A percentile compares a stretch with the other conserved stretches of the same genome.
Evolutionary conservation across 1,140 invertebrate species (phyloP).

Genomic region (Dendrolimus punctatus): DNA sequence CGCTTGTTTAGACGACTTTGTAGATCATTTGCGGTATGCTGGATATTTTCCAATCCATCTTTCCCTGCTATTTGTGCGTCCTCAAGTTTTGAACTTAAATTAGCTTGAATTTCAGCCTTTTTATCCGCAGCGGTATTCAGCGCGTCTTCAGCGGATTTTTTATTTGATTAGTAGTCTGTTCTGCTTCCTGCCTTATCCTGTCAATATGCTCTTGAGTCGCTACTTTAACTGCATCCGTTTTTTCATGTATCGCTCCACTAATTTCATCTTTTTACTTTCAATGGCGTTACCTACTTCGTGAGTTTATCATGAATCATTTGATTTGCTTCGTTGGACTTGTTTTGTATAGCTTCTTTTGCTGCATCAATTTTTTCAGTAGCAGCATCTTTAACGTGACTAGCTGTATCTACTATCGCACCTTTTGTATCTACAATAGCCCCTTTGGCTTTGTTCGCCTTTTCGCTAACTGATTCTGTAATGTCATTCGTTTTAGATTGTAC

Average conservation of each 20-base stretch:
- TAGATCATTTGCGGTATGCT: slow-evolving; percentile 32
- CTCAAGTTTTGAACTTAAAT: slow-evolving; percentile 27
- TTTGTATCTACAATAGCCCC: slow-evolving; percentile 8
- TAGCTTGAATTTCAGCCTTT: slow-evolving; percentile 33
- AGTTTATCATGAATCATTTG: slow-evolving; percentile 29
- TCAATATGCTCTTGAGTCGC: slow-evolving; percentile 43
- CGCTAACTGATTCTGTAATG: background rate
- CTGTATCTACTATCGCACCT: slow-evolving; percentile 9
- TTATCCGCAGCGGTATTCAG: slow-evolving; percentile 44
- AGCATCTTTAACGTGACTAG: slow-evolving; percentile 12
- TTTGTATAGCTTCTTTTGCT: slow-evolving; percentile 18
- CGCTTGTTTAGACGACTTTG: slow-evolving; percentile 42
- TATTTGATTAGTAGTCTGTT: slow-evolving; percentile 56
- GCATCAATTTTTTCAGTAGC: slow-evolving; percentile 22
- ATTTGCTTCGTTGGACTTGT: slow-evolving; percentile 27
- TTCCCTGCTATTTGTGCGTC: slow-evolving; percentile 33
- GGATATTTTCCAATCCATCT: slow-evolving; percentile 28
- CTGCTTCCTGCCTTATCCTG: slow-evolving; percentile 54
- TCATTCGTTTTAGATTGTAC: slow-evolving; percentile 4
- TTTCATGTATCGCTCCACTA: slow-evolving; percentile 23
- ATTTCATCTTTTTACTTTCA: slow-evolving; percentile 33
- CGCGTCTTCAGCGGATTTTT: slow-evolving; percentile 49
- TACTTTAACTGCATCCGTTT: slow-evolving; percentile 18
- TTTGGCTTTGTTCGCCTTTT: slow-evolving; percentile 12
- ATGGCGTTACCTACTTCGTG: slow-evolving; percentile 21